These are phyloP conservation scores for Crioceris asparagi DNA, from an alignment of 2,888 invertebrate species.

Conservation along the genomic window DNA sequence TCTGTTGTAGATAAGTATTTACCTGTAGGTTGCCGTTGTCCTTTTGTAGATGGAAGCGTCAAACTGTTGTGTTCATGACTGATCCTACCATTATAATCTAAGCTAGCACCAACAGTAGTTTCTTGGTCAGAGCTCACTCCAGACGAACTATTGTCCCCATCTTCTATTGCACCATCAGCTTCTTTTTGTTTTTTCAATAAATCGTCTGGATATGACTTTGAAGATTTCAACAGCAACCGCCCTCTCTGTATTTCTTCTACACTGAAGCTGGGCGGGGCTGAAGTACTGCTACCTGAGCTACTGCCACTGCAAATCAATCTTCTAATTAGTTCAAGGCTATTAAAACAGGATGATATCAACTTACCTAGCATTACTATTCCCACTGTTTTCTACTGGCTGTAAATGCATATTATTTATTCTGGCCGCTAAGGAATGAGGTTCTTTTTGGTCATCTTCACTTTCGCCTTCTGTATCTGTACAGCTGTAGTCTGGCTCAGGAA, in stretches of 20 bases:
- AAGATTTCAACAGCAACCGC: slow-evolving; percentile 71
- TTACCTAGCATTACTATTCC: slow-evolving; percentile 63
- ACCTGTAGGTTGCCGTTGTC: slow-evolving; percentile 30
- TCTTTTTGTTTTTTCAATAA: slow-evolving; percentile 46
- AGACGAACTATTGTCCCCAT: slow-evolving; percentile 80
- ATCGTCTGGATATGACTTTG: slow-evolving; percentile 80
- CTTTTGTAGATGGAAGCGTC: slow-evolving; percentile 26
- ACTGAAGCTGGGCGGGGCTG: slow-evolving; percentile 75
- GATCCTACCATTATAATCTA: slow-evolving; percentile 34
- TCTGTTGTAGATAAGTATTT: slow-evolving; percentile 22
- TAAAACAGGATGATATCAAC: no score
- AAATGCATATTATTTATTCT: slow-evolving; percentile 33
- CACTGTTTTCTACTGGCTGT: slow-evolving; percentile 56
- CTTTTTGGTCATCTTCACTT: slow-evolving; percentile 41
- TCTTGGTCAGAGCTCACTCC: slow-evolving; percentile 84
- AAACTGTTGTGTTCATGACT: slow-evolving; percentile 21
- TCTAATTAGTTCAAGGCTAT: no score
- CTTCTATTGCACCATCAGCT: slow-evolving; percentile 42
- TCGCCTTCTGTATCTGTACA: slow-evolving; percentile 73
- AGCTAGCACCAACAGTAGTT: slow-evolving; percentile 45
- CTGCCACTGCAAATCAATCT: slow-evolving; percentile 45
- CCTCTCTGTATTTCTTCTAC: slow-evolving; percentile 85
- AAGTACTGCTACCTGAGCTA: slow-evolving; percentile 58
- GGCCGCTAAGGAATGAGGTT: slow-evolving; percentile 42
- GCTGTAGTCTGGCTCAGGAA: slow-evolving; percentile 86